A percentile compares a stretch with the other conserved stretches of the same genome.
Conservation (phyloP, 92 coral and sea anemone genomes). For the Galaxea fascicularis region DNA sequence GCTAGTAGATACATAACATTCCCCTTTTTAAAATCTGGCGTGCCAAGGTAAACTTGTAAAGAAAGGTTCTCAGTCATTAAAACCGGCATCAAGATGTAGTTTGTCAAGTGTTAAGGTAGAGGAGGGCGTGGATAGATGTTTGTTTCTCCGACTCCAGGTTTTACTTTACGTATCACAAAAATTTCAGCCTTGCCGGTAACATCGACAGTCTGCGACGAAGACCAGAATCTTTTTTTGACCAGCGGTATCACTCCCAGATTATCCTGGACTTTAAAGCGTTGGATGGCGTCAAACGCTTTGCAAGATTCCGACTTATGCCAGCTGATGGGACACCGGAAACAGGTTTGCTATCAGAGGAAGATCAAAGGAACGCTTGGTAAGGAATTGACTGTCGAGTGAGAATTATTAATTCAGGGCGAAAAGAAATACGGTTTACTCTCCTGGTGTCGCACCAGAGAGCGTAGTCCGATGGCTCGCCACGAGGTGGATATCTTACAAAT, state of each 20-base stretch:
- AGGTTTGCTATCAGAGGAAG: slow-evolving; percentile 73
- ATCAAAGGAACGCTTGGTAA: slow-evolving; percentile 80
- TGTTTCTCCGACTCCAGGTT: background rate
- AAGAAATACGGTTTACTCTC: no score
- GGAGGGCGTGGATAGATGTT: background rate
- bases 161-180: no score
- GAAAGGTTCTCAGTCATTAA: no score
- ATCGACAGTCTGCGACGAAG: slow-evolving; percentile 82
- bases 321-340: slow-evolving; percentile 84
- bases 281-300: slow-evolving; percentile 71
- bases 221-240: slow-evolving; percentile 79
- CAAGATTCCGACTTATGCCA: slow-evolving; percentile 78
- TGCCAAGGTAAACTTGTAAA: no score
- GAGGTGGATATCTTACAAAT: no score
- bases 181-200: slow-evolving; percentile 55
- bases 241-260: slow-evolving; percentile 73
- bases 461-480: no score
- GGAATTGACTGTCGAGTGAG: background rate
- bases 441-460: no score
- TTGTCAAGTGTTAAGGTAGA: background rate
- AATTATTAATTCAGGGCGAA: no score
- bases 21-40: no score
- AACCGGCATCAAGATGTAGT: no score
- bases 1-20: no score
- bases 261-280: slow-evolving; percentile 70